Conservation (phyloP, 2,113 vertebrate genomes). For the Nothocercus nigrocapillus region DNA sequence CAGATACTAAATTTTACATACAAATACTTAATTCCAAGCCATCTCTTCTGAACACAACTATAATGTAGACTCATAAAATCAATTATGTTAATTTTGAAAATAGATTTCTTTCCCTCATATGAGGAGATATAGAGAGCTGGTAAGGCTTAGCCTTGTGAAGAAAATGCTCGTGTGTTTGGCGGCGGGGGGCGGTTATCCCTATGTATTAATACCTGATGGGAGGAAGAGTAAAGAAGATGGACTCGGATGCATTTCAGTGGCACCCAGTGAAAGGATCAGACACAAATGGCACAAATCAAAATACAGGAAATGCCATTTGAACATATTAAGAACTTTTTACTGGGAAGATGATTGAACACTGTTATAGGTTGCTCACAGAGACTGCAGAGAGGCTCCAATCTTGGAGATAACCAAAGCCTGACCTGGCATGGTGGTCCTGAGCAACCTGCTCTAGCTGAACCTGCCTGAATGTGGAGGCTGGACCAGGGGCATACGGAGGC, state of each 20-base stretch:
- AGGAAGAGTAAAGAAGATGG: too few relatives aligned
- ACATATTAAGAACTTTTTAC: too few relatives aligned
- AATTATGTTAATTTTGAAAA: background rate
- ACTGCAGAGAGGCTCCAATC: too few relatives aligned
- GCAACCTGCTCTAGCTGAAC: background rate
- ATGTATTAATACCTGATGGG: background rate
- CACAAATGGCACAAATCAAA: too few relatives aligned
- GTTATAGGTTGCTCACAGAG: too few relatives aligned
- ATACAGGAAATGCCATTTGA: too few relatives aligned
- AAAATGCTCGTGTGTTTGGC: background rate
- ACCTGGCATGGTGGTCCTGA: background rate
- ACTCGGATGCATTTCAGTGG: background rate
- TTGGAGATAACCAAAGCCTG: too few relatives aligned
- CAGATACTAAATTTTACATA: background rate
- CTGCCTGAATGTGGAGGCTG: background rate
- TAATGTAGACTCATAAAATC: background rate
- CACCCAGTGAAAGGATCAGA: too few relatives aligned
- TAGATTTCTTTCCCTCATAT: background rate
- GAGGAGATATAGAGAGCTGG: background rate
- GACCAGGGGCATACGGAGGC: background rate
- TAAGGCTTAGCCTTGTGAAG: background rate
- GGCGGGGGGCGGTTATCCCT: background rate
- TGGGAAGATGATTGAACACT: too few relatives aligned
- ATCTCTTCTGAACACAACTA: background rate
- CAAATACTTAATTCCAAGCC: background rate